phyloP scores from a whole-genome alignment of 1,140 invertebrate species.

The Cherax quadricarinatus region DNA sequence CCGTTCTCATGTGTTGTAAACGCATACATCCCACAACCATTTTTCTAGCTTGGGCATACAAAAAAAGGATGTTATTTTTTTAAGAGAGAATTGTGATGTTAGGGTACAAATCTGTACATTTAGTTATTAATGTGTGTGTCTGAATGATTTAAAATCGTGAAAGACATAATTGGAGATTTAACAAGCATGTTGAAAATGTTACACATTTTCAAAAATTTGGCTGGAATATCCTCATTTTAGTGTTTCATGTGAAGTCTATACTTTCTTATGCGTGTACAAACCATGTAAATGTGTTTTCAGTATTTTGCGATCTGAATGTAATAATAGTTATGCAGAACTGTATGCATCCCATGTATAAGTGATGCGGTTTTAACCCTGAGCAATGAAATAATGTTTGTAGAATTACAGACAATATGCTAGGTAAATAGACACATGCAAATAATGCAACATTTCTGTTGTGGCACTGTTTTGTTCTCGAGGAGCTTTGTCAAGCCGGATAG shows the following conservation, averaged over 20 bases:
- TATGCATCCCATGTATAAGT: too few species aligned
- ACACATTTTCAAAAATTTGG: not conserved
- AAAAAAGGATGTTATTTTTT: not conserved
- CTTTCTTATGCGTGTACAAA: not conserved
- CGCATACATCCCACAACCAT: not conserved
- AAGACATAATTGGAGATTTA: not conserved
- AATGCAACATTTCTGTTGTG: too few species aligned
- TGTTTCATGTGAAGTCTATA: not conserved
- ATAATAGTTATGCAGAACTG: too few species aligned
- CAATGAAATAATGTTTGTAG: too few species aligned
- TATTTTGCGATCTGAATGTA: too few species aligned
- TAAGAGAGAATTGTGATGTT: slow-evolving; percentile 1
- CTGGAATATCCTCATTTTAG: not conserved
- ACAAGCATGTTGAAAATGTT: not conserved
- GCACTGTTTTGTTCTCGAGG: too few species aligned
- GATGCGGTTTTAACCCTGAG: too few species aligned
- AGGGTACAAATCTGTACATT: slow-evolving; percentile 12
- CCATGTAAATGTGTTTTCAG: not conserved
- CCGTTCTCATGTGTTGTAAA: not conserved
- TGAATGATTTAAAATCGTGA: not conserved
- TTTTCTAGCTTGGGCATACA: not conserved
- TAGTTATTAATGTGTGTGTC: not conserved
- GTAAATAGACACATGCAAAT: too few species aligned
- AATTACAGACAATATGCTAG: too few species aligned
- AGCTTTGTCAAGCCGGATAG: too few species aligned